A percentile compares a stretch with the other conserved stretches of the same genome.
These are phyloP conservation scores for Ailurus styani DNA, from an alignment of 2,113 vertebrate species.

Conservation along the genomic window DNA sequence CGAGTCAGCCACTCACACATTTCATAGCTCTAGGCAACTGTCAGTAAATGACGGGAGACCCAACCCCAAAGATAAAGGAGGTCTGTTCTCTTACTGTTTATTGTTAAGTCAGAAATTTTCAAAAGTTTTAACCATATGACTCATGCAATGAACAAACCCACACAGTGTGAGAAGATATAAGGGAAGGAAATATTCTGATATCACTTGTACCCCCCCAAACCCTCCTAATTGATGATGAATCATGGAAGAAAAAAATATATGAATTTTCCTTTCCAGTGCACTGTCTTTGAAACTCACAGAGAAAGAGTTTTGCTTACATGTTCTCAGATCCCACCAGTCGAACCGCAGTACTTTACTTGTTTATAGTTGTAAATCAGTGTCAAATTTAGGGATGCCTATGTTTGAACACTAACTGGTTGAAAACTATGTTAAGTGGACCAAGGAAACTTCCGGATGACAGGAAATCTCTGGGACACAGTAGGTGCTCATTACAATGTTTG, in stretches of 20 bases:
- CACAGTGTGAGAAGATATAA: slow-evolving; percentile 33
- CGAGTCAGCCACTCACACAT: background rate
- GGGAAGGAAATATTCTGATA: slow-evolving; percentile 33
- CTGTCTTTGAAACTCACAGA: background rate
- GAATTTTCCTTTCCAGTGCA: background rate
- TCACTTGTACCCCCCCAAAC: background rate
- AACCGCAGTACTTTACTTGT: background rate
- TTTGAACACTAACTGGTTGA: background rate
- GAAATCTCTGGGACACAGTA: background rate
- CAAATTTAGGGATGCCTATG: background rate
- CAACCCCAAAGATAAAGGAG: slow-evolving; percentile 33
- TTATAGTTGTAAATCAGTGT: background rate
- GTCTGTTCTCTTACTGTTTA: slow-evolving; percentile 53
- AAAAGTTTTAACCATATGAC: slow-evolving; percentile 65
- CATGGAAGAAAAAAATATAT: background rate
- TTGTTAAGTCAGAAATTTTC: slow-evolving; percentile 41
- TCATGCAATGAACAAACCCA: slow-evolving; percentile 67
- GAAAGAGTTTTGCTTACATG: background rate
- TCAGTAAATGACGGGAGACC: background rate
- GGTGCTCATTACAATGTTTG: background rate
- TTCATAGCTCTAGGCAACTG: background rate
- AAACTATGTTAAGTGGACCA: background rate
- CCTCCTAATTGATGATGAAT: slow-evolving; percentile 1
- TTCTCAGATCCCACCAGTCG: background rate
- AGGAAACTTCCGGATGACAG: background rate